These are phyloP conservation scores for Cariama cristata DNA, from an alignment of 2,113 vertebrate genomes.

Conservation along the genomic window DNA sequence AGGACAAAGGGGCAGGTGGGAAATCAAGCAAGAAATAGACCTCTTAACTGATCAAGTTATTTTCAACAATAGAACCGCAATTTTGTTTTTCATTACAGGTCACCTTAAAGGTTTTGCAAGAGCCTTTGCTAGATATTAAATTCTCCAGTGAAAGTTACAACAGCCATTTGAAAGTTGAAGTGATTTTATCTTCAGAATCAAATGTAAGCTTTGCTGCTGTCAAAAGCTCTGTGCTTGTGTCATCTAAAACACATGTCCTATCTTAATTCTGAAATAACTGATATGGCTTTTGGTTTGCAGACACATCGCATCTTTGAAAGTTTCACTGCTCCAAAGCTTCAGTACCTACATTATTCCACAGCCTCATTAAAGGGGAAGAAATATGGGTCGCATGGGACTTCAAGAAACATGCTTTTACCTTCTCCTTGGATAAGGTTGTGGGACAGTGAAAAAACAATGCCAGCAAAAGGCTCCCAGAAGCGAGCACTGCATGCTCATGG, in stretches of 20 bases:
- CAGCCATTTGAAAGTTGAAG: neutral
- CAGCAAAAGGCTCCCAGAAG: neutral
- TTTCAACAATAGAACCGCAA: neutral
- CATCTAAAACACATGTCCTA: neutral
- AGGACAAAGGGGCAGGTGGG: neutral
- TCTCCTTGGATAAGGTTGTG: neutral
- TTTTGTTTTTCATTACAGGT: neutral
- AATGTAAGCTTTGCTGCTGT: neutral
- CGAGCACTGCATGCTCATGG: neutral
- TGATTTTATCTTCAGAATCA: neutral
- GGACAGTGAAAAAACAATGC: neutral
- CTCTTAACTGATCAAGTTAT: neutral
- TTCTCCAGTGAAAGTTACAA: neutral
- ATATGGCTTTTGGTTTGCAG: rapidly evolving
- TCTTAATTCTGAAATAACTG: neutral
- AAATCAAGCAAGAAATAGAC: neutral
- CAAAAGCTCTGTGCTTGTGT: neutral
- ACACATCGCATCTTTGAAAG: neutral
- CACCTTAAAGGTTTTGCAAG: neutral
- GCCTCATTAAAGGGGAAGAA: neutral
- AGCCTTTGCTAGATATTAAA: neutral
- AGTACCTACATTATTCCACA: neutral
- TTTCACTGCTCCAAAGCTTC: neutral
- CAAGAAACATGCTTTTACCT: neutral
- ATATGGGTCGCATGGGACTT: neutral